phyloP scores from a whole-genome alignment of 2,888 invertebrate species.

The Nomada fabriciana region DNA sequence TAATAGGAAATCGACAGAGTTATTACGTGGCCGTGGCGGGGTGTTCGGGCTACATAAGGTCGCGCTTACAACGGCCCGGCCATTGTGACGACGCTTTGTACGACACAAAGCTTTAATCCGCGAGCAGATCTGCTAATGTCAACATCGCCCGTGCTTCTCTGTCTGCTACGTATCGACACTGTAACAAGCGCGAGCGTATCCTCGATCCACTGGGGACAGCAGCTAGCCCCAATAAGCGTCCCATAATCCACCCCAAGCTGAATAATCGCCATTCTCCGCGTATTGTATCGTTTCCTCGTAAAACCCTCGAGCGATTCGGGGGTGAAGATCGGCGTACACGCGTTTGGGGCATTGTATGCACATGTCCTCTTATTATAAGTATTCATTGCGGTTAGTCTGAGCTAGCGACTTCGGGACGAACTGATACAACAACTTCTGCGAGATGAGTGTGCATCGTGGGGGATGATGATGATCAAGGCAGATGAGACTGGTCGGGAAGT shows the following conservation, averaged over 20 bases:
- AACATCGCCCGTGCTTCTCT: conserved; percentile 77
- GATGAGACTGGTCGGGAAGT: conserved; percentile 16
- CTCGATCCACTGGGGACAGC: conserved; percentile 65
- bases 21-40: conserved; percentile 73
- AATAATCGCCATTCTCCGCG: conserved; percentile 79
- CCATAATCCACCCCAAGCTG: conserved; percentile 80
- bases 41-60: conserved; percentile 75
- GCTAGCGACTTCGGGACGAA: conserved; percentile 20
- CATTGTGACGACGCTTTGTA: conserved; percentile 80
- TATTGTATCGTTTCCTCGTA: conserved; percentile 76
- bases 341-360: conserved; percentile 55
- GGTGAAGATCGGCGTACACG: conserved; percentile 62
- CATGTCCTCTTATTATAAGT: conserved; percentile 68
- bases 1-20: conserved; percentile 78
- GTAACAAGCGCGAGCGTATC: conserved; percentile 42
- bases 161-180: conserved; percentile 30
- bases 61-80: conserved; percentile 73
- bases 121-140: conserved; percentile 83
- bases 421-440: conserved; percentile 13
- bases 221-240: conserved; percentile 76
- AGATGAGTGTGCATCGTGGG: neutral
- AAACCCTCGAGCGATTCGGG: conserved; percentile 73
- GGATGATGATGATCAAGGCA: neutral
- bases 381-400: conserved; percentile 65
- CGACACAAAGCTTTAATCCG: conserved; percentile 83